A percentile compares a stretch with the other conserved stretches of the same genome.
These are phyloP conservation scores for Liopterus haemorrhoidalis DNA, from an alignment of 2,888 invertebrate species.

Conservation along the genomic window DNA sequence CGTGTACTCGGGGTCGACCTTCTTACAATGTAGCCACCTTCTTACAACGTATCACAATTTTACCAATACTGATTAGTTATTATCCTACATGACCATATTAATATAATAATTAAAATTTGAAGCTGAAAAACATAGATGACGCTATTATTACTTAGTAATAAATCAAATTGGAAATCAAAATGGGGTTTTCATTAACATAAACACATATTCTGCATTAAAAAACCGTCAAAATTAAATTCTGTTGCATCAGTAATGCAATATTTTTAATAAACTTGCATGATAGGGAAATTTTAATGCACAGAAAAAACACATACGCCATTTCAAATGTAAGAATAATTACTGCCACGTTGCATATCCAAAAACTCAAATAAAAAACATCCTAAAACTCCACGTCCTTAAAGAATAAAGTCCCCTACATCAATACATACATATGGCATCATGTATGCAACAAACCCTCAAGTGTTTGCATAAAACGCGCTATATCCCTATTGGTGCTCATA, in stretches of 20 bases:
- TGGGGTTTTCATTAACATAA: too few species aligned
- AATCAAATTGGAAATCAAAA: too few species aligned
- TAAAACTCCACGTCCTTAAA: constrained; percentile 5
- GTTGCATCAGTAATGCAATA: constrained; percentile 14
- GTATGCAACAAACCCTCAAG: constrained; percentile 20
- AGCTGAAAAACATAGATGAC: too few species aligned
- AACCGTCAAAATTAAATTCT: constrained; percentile 15
- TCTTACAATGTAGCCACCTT: too few species aligned
- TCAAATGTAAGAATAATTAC: constrained; percentile 15
- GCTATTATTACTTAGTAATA: too few species aligned
- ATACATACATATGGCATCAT: constrained; percentile 13
- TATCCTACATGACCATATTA: too few species aligned
- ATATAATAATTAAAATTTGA: too few species aligned
- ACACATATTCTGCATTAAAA: too few species aligned
- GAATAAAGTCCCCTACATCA: constrained; percentile 5
- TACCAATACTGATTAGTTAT: too few species aligned
- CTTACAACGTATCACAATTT: too few species aligned
- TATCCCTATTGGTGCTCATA: constrained; percentile 38
- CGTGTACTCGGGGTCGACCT: too few species aligned
- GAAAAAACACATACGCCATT: constrained; percentile 19
- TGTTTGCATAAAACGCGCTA: constrained; percentile 23
- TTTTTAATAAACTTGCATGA: constrained; percentile 18
- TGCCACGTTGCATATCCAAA: constrained; percentile 17
- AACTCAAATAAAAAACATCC: not conserved
- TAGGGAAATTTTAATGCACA: constrained; percentile 14